Evolutionary conservation across 2,797 vertebrate species (phyloP), one percentile per base, ranked within the genome.

Genomic region (Neomorphus geoffroyi): DNA sequence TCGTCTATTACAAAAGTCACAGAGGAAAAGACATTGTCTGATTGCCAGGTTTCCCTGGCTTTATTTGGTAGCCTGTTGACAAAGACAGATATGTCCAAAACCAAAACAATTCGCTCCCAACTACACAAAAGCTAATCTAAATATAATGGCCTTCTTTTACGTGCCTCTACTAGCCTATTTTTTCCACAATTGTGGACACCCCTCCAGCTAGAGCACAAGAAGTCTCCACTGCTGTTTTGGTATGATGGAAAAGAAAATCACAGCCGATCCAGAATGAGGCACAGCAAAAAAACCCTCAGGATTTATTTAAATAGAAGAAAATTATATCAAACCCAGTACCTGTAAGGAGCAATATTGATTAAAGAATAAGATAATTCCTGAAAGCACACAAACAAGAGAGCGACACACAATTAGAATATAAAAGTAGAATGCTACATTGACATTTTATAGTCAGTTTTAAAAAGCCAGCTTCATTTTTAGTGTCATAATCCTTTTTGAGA

Each of bases 401-500:
- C 2, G 6, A 85, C 41, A 81, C 6, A 62, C 22, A 91, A 58
- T 56, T 66, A 70, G 22, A n/a, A 94, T 24, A 66, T 35, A 73
- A 69, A 94, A 69, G 35, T 37, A 75, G 48, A 90, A 73, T 22
- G 41, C n/a, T 64, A 71, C 19, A 69, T 30, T 60, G 46, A 33
- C 21, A 73, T 75, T 95, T 94, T 73, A 57, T 13, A 48, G 32
- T 13, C 45, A 72, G 10, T 61, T 96, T 93, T 78, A 11, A 86
- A 80, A 80, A 92, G 9, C 2, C 16, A 67, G 10, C 18, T 88
- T 88, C 23, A 58, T 80, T 95, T 93, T 90, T 64, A 43, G 53
- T 81, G 53, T 91, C 86, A 93, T 87, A 85, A 27, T 90, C 51
- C 61, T 91, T 17, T 56, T 89, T 26, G 79, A 69, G 87, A 60